Evolutionary conservation across 2,888 invertebrate genomes (phyloP).

Genomic region (Apamea crenata): DNA sequence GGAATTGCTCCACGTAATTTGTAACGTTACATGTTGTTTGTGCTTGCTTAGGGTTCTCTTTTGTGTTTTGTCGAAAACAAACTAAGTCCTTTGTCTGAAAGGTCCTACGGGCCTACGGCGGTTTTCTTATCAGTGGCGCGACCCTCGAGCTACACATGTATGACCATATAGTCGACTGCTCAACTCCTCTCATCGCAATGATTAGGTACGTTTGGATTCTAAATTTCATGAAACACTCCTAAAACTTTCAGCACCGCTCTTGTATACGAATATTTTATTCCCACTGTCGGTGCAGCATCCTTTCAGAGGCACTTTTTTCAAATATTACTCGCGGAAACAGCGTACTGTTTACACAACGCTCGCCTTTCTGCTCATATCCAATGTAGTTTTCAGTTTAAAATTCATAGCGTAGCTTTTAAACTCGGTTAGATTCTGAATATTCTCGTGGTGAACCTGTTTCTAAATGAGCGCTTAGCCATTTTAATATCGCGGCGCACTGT

Average conservation of each 20-base stretch:
- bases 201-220: constrained; percentile 50
- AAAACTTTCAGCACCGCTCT: constrained; percentile 53
- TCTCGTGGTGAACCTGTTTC: constrained; percentile 74
- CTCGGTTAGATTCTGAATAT: constrained; percentile 83
- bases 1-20: constrained; percentile 79
- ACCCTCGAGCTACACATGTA: constrained; percentile 69
- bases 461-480: constrained; percentile 80
- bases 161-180: constrained; percentile 20
- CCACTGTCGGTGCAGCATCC: constrained; percentile 74
- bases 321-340: constrained; percentile 81
- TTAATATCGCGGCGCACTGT: constrained; percentile 68
- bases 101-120: constrained; percentile 78
- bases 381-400: constrained; percentile 86
- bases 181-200: constrained; percentile 43
- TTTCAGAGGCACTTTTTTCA: constrained; percentile 80
- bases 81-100: constrained; percentile 83
- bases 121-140: constrained; percentile 81
- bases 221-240: constrained; percentile 60
- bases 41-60: constrained; percentile 82
- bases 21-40: constrained; percentile 79
- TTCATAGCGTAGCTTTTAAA: constrained; percentile 86
- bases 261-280: constrained; percentile 75
- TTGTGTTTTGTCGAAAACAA: constrained; percentile 83
- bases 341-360: constrained; percentile 82
- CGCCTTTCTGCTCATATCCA: constrained; percentile 84